phyloP scores from a whole-genome alignment of 2,888 invertebrate species.

The Ophion ventricosus region DNA sequence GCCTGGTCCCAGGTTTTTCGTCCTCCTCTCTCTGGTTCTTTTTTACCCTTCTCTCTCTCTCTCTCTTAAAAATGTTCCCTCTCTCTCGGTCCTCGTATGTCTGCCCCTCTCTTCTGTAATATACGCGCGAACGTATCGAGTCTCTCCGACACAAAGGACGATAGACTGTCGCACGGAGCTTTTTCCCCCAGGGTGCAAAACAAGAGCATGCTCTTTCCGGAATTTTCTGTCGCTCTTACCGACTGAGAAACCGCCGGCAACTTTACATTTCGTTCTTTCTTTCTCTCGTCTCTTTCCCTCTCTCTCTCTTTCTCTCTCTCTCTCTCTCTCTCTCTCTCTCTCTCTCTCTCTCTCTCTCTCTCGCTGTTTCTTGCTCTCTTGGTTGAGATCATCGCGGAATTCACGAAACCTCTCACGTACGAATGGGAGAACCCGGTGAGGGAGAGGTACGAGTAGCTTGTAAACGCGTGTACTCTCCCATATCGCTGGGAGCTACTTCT shows the following conservation, averaged over 20 bases:
- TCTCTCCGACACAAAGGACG: slow-evolving; percentile 30
- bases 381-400: slow-evolving; percentile 41
- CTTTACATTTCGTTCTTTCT: neutral
- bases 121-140: slow-evolving; percentile 29
- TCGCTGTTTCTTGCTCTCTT: neutral
- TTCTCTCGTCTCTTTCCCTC: neutral
- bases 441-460: slow-evolving; percentile 27
- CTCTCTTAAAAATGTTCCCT: neutral
- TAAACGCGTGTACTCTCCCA: slow-evolving; percentile 30
- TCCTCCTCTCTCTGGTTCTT: too few relatives aligned
- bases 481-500: slow-evolving; percentile 39
- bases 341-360: neutral
- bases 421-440: slow-evolving; percentile 16
- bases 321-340: neutral
- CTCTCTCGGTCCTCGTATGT: too few relatives aligned
- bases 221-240: slow-evolving; percentile 29
- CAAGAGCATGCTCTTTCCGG: slow-evolving; percentile 21
- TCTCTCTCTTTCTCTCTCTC: neutral
- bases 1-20: neutral
- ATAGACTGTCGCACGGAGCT: slow-evolving; percentile 18
- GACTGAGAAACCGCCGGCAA: slow-evolving; percentile 32
- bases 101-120: too few relatives aligned
- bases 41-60: neutral
- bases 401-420: slow-evolving; percentile 52
- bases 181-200: slow-evolving; percentile 46